phyloP scores from a whole-genome alignment of 2,888 invertebrate species.

The Cenopis cana region DNA sequence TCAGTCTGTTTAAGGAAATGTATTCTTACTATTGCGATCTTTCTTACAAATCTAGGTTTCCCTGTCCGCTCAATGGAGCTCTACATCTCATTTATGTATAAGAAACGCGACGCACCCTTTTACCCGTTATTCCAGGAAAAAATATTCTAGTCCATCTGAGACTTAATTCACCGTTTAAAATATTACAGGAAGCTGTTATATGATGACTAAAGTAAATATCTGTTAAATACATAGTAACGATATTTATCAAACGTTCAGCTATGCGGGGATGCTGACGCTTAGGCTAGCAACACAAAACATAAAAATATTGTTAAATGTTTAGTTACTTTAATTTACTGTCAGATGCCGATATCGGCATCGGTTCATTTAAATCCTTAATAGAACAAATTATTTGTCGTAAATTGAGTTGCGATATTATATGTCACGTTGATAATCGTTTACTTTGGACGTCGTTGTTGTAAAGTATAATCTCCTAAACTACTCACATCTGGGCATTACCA shows the following conservation, averaged over 20 bases:
- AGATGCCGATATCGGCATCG: no score
- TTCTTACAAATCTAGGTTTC: conserved; percentile 35
- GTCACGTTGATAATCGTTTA: no score
- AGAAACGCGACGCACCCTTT: conserved; percentile 16
- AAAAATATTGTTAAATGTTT: no score
- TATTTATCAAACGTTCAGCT: no score
- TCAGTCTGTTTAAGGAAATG: conserved; percentile 10
- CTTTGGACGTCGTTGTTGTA: no score
- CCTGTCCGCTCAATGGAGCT: conserved; percentile 28
- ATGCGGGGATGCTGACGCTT: background rate
- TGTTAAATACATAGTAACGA: background rate
- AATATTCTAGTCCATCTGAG: conserved; percentile 19
- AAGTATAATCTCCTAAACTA: no score
- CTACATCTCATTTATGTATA: conserved; percentile 34
- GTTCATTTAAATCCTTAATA: no score
- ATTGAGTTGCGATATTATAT: no score
- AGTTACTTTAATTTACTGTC: no score
- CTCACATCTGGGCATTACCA: no score
- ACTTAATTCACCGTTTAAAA: conserved; percentile 10
- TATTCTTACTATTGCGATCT: conserved; percentile 15
- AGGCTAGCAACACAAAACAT: no score
- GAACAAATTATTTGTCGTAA: no score
- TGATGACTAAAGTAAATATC: background rate
- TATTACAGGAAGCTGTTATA: conserved; percentile 5
- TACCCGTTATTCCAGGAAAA: conserved; percentile 8